A percentile compares a stretch with the other conserved stretches of the same genome.
These are phyloP conservation scores for Neocrepidodera transversa DNA, from an alignment of 2,888 invertebrate genomes.

Conservation along the genomic window DNA sequence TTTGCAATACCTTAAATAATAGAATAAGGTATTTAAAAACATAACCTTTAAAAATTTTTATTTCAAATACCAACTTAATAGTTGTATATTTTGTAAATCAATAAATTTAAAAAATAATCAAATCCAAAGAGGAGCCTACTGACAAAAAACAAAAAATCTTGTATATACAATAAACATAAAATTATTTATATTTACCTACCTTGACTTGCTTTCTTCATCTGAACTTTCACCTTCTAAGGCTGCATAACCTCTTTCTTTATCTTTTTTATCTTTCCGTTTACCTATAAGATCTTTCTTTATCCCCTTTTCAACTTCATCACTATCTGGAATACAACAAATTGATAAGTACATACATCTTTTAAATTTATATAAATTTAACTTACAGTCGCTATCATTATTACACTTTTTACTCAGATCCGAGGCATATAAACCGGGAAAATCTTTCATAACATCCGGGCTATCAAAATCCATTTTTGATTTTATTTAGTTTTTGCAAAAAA, in stretches of 20 bases:
- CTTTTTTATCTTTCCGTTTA: conserved; percentile 83
- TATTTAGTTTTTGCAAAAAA: conserved; percentile 14
- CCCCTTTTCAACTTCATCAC: conserved; percentile 81
- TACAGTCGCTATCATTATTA: conserved; percentile 85
- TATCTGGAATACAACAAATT: conserved; percentile 65
- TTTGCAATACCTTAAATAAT: no score
- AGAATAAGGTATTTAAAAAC: no score
- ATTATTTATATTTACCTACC: conserved; percentile 36
- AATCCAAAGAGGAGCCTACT: no score
- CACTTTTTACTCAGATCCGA: conserved; percentile 76
- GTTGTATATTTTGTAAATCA: no score
- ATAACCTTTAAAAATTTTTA: no score
- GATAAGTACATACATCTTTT: conserved; percentile 2
- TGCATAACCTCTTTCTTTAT: conserved; percentile 88
- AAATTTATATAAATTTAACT: conserved; percentile 26
- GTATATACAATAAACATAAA: no score
- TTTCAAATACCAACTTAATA: no score
- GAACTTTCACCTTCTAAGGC: conserved; percentile 93
- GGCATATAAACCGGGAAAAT: conserved; percentile 87
- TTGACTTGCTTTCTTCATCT: conserved; percentile 71
- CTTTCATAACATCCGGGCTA: conserved; percentile 89
- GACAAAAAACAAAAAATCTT: no score
- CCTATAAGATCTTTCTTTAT: conserved; percentile 82
- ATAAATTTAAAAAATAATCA: no score
- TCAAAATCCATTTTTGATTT: conserved; percentile 75